Evolutionary conservation across 2,113 vertebrate species (phyloP).

Genomic region (Channa argus): DNA sequence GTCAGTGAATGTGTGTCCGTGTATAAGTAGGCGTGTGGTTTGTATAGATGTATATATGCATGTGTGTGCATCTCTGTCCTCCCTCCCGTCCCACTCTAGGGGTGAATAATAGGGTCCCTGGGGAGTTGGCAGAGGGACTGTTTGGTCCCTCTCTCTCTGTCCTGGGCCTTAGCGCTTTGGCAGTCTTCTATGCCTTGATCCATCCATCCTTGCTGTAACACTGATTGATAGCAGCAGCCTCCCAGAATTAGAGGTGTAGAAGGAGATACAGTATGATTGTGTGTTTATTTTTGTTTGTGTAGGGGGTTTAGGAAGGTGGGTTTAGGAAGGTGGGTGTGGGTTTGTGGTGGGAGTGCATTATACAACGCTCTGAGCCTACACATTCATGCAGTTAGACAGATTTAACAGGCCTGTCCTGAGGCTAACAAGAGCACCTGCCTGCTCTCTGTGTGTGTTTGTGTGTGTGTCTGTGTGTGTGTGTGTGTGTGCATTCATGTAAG

Average conservation of each 20-base stretch:
- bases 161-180: slow-evolving; percentile 57
- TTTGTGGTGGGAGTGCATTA: slow-evolving; percentile 34
- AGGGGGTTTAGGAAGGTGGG: slow-evolving; percentile 4
- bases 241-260: slow-evolving; percentile 58
- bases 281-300: slow-evolving; percentile 9
- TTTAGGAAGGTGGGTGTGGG: slow-evolving; percentile 25
- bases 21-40: slow-evolving; percentile 39
- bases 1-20: slow-evolving; percentile 43
- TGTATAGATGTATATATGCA: slow-evolving; percentile 65
- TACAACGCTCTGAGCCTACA: slow-evolving; percentile 48
- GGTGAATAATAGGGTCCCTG: slow-evolving; percentile 80
- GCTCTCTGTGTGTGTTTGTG: slow-evolving; percentile 24
- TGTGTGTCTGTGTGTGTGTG: slow-evolving; percentile 9
- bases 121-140: slow-evolving; percentile 63
- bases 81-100: slow-evolving; percentile 55
- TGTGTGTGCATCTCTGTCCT: slow-evolving; percentile 56
- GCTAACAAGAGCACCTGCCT: slow-evolving; percentile 61
- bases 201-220: slow-evolving; percentile 46
- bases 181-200: slow-evolving; percentile 32
- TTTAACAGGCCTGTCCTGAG: slow-evolving; percentile 60
- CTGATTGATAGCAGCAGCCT: slow-evolving; percentile 71
- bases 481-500: background rate
- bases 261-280: slow-evolving; percentile 29
- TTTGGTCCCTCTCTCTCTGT: slow-evolving; percentile 59
- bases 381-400: slow-evolving; percentile 42